Conservation (phyloP, 2,797 vertebrate species). For the Gymnoscopelus braueri region DNA sequence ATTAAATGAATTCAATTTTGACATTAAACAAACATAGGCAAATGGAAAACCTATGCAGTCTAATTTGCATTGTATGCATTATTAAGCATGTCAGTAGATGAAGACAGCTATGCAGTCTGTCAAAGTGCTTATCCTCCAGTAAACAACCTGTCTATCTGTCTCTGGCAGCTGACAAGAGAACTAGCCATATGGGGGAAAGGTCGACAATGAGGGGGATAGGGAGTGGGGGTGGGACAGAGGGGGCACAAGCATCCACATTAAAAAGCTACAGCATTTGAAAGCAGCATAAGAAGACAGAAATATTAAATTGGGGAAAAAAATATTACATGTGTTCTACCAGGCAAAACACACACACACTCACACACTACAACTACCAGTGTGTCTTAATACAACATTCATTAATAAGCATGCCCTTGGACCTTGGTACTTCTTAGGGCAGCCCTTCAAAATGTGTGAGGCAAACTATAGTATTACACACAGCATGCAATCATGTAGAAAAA, state of each 20-base stretch:
- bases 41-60: background rate
- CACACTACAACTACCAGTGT: background rate
- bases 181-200: constrained; percentile 79
- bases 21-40: background rate
- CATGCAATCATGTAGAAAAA: no score
- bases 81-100: background rate
- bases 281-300: constrained; percentile 16
- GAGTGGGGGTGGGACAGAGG: constrained; percentile 6
- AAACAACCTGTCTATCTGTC: constrained; percentile 45
- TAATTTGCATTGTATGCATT: background rate
- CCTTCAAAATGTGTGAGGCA: no score
- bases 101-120: background rate
- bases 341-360: background rate
- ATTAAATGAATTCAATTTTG: background rate
- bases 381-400: no score
- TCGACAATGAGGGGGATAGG: constrained; percentile 55
- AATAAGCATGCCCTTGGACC: no score
- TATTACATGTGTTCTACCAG: background rate
- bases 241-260: background rate
- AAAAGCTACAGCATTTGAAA: background rate
- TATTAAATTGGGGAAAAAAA: no score
- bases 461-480: no score
- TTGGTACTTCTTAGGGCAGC: no score
- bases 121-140: constrained; percentile 10
- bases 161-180: constrained; percentile 68